Evolutionary conservation across 1,140 invertebrate species (phyloP).

Genomic region (Heliconius himera): DNA sequence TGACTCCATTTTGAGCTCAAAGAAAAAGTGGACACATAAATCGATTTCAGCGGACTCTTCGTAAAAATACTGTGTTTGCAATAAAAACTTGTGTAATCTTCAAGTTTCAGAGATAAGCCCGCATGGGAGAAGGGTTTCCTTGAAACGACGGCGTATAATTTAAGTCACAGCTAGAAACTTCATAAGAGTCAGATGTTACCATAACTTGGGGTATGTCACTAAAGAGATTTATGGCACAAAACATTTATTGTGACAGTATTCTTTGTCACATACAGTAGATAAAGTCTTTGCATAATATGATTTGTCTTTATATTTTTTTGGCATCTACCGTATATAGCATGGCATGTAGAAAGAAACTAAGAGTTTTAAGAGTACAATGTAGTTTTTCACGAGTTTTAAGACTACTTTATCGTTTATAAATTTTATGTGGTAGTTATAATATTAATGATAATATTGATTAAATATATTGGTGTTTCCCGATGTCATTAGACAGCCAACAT

Average conservation of each 20-base stretch:
- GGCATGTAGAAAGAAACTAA: too few species aligned
- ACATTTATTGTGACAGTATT: conserved; percentile 6
- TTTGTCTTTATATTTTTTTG: background rate
- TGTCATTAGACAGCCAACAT: too few species aligned
- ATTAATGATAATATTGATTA: too few species aligned
- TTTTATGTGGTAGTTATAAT: too few species aligned
- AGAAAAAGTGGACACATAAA: conserved; percentile 1
- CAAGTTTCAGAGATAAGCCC: conserved; percentile 2
- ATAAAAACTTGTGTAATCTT: conserved; percentile 18
- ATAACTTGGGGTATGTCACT: background rate
- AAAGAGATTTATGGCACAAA: background rate
- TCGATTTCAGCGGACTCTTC: conserved; percentile 5
- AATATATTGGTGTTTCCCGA: too few species aligned
- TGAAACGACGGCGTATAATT: conserved; percentile 9
- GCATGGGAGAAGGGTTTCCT: conserved; percentile 6
- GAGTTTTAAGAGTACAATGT: too few species aligned
- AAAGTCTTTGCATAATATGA: background rate
- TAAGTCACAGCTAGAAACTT: conserved; percentile 7
- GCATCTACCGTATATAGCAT: background rate
- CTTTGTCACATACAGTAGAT: background rate
- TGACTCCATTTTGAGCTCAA: background rate
- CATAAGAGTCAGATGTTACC: background rate
- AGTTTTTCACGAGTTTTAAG: too few species aligned
- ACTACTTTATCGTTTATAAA: too few species aligned
- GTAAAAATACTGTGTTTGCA: background rate